Percentiles rank a stretch among this genome's conserved stretches.
Conservation (phyloP, 2,888 invertebrate genomes). For the Phaedon cochleariae region DNA sequence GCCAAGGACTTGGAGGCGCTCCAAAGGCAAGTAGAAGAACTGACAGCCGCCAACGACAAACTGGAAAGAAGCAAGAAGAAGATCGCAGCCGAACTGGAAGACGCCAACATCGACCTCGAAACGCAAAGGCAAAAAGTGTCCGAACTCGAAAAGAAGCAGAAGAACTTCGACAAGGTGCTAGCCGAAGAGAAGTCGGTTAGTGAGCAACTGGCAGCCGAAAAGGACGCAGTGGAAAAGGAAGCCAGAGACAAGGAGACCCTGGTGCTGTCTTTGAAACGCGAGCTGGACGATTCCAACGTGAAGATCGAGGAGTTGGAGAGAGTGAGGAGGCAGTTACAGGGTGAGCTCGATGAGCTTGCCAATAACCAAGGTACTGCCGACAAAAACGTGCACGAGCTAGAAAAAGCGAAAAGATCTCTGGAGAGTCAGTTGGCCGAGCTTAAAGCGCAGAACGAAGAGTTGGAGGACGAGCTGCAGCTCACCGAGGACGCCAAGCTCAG, state of each 20-base stretch:
- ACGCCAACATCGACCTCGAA: slow-evolving; percentile 93
- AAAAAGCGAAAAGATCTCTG: slow-evolving; percentile 94
- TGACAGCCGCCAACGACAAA: slow-evolving; percentile 89
- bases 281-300: slow-evolving; percentile 89
- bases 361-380: slow-evolving; percentile 98
- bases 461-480: slow-evolving; percentile 93
- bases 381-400: slow-evolving; percentile 97
- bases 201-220: slow-evolving; percentile 87
- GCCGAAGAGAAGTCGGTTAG: slow-evolving; percentile 86
- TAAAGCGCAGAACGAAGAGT: slow-evolving; percentile 92
- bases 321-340: slow-evolving; percentile 82
- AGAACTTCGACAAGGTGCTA: slow-evolving; percentile 94
- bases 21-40: slow-evolving; percentile 87
- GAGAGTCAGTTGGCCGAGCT: slow-evolving; percentile 93
- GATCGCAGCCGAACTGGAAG: slow-evolving; percentile 96
- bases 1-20: slow-evolving; percentile 87
- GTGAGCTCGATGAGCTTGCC: slow-evolving; percentile 95
- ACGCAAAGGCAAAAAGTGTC: slow-evolving; percentile 86
- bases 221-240: slow-evolving; percentile 92
- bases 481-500: slow-evolving; percentile 97
- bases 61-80: slow-evolving; percentile 98
- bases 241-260: slow-evolving; percentile 97
- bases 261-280: slow-evolving; percentile 89
- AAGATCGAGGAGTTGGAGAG: slow-evolving; percentile 91
- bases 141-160: slow-evolving; percentile 96